phyloP scores from a whole-genome alignment of 2,113 vertebrate species.

The Lipotes vexillifer region DNA sequence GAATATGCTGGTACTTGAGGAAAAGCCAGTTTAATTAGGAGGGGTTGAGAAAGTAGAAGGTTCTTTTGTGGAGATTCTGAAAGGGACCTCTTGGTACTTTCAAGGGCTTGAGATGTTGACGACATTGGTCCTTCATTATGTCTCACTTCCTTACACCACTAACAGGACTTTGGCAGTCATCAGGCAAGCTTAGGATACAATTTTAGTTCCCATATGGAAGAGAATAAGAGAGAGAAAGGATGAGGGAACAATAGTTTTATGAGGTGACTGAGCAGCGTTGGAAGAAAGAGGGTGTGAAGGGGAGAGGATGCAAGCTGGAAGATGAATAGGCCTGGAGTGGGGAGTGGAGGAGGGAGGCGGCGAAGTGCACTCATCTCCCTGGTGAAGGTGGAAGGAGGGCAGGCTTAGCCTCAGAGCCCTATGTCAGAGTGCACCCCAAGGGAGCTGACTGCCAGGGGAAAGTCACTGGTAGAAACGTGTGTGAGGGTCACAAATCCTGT shows the following conservation, averaged over 20 bases:
- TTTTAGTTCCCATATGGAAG: slow-evolving; percentile 37
- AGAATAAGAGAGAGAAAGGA: neutral
- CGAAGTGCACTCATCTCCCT: accelerated
- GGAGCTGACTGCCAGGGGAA: neutral
- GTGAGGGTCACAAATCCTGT: neutral
- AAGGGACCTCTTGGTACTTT: slow-evolving; percentile 34
- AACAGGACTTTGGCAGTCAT: neutral
- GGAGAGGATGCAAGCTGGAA: neutral
- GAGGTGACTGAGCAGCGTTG: neutral
- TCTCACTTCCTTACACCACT: neutral
- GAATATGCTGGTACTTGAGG: slow-evolving; percentile 52
- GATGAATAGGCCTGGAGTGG: neutral
- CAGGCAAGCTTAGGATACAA: neutral
- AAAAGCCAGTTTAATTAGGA: slow-evolving; percentile 55
- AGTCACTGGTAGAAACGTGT: neutral
- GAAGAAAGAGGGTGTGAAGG: neutral
- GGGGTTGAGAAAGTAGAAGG: slow-evolving; percentile 1
- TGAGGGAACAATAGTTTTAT: neutral
- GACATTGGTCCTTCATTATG: neutral
- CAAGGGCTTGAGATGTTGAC: neutral
- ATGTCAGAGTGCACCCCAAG: neutral
- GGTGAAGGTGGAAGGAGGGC: too few species aligned
- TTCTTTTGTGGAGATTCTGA: slow-evolving; percentile 45
- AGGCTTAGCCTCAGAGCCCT: neutral
- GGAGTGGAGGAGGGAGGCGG: neutral